phyloP scores from a whole-genome alignment of 2,888 invertebrate genomes.

The Eilema caniola region DNA sequence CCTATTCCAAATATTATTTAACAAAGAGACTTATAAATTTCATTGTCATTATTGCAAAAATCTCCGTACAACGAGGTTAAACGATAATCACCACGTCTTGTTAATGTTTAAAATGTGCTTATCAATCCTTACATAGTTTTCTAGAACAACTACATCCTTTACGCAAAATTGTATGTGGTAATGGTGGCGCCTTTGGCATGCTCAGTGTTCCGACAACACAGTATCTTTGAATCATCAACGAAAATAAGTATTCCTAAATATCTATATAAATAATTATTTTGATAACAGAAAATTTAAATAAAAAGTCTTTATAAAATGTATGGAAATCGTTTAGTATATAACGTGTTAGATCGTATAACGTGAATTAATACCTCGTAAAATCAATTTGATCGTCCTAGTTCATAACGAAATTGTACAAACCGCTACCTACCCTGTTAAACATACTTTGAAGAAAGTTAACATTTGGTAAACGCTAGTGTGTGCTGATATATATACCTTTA shows the following conservation, averaged over 20 bases:
- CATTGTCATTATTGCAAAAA: neutral
- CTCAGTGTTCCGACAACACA: conserved; percentile 22
- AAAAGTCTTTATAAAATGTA: conserved; percentile 71
- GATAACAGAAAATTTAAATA: conserved; percentile 69
- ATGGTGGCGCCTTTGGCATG: conserved; percentile 10
- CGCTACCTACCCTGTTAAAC: conserved; percentile 48
- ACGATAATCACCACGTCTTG: neutral
- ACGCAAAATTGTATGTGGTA: neutral
- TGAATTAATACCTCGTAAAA: conserved; percentile 72
- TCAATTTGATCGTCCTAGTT: conserved; percentile 55
- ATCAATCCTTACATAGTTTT: neutral
- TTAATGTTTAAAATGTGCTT: neutral
- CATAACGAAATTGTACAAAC: conserved; percentile 62
- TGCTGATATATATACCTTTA: conserved; percentile 59
- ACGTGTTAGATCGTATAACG: conserved; percentile 61
- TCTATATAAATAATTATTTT: conserved; percentile 68
- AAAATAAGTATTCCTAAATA: conserved; percentile 59
- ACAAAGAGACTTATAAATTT: neutral
- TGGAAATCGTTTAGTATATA: conserved; percentile 61
- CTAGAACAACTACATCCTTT: neutral
- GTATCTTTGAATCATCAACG: conserved; percentile 51
- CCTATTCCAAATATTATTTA: neutral
- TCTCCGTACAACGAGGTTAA: neutral
- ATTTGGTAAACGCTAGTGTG: conserved; percentile 57
- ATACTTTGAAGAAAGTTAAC: conserved; percentile 37